A percentile compares a stretch with the other conserved stretches of the same genome.
phyloP scores from a whole-genome alignment of 2,113 vertebrate species.

The Phrynosoma platyrhinos region DNA sequence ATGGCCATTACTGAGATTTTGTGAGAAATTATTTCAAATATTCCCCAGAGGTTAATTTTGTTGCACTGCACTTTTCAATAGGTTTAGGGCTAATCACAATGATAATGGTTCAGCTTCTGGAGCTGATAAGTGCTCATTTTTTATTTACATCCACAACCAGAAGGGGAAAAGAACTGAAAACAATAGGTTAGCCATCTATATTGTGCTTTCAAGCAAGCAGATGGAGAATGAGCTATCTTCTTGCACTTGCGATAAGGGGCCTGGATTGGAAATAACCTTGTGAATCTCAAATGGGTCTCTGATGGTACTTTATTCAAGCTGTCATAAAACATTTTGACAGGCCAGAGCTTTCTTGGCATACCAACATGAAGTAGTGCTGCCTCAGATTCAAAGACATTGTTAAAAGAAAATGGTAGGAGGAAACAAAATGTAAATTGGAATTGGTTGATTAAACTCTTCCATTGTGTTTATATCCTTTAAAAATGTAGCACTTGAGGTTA shows the following conservation, averaged over 20 bases:
- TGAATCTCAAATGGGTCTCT: conserved; percentile 75
- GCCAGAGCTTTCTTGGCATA: conserved; percentile 77
- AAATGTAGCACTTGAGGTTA: conserved; percentile 65
- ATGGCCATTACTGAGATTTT: conserved; percentile 18
- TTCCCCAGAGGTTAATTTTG: conserved; percentile 35
- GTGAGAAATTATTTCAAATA: conserved; percentile 23
- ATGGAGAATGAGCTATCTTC: conserved; percentile 72
- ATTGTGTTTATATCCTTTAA: conserved; percentile 70
- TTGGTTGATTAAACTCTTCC: conserved; percentile 72
- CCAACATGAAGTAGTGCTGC: conserved; percentile 74
- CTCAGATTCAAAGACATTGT: conserved; percentile 73
- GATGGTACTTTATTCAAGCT: conserved; percentile 80
- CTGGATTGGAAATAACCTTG: conserved; percentile 76
- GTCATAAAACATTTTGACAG: conserved; percentile 84
- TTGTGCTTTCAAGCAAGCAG: conserved; percentile 67
- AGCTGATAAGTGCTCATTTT: conserved; percentile 69
- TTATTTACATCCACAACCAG: conserved; percentile 65
- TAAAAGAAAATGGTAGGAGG: conserved; percentile 74
- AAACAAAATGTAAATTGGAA: conserved; percentile 80
- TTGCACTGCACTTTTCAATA: conserved; percentile 20
- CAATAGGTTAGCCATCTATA: conserved; percentile 71
- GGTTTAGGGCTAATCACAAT: conserved; percentile 51
- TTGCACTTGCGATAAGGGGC: conserved; percentile 68
- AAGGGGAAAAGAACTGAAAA: conserved; percentile 69
- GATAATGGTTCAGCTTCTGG: conserved; percentile 56